phyloP scores from a whole-genome alignment of 2,888 invertebrate species.

The Aplocera efformata region DNA sequence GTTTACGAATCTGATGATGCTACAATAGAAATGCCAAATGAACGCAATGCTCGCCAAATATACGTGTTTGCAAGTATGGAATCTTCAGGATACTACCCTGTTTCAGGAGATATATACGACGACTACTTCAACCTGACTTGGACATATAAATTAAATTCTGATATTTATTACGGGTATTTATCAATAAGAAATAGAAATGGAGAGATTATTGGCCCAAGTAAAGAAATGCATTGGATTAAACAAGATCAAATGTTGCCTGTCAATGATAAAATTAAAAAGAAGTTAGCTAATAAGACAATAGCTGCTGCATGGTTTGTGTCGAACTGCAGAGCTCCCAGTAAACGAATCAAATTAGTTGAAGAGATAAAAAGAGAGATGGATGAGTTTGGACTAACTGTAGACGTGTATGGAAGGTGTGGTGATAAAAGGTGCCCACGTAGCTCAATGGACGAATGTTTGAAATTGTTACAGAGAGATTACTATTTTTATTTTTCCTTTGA shows the following conservation, averaged over 20 bases:
- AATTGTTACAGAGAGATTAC: conserved; percentile 42
- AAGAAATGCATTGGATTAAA: conserved; percentile 36
- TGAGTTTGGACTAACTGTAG: conserved; percentile 34
- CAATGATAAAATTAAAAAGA: conserved; percentile 12
- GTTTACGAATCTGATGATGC: conserved; percentile 6
- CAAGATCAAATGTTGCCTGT: conserved; percentile 39
- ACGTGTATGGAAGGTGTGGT: conserved; percentile 52
- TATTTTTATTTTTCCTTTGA: conserved; percentile 61
- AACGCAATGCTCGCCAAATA: conserved; percentile 44
- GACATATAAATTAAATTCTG: conserved; percentile 49
- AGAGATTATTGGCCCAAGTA: conserved; percentile 40
- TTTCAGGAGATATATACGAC: conserved; percentile 36
- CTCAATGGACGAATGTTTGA: conserved; percentile 35
- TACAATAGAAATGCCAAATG: conserved; percentile 30
- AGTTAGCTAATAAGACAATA: conserved; percentile 17
- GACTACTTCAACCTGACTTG: conserved; percentile 54
- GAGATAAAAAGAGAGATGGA: conserved; percentile 31
- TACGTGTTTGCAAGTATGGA: conserved; percentile 49
- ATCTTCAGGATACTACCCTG: conserved; percentile 47
- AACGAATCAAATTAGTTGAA: conserved; percentile 33
- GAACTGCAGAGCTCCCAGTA: conserved; percentile 42
- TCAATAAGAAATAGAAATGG: conserved; percentile 37
- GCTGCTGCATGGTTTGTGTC: conserved; percentile 51
- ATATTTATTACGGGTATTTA: conserved; percentile 47
- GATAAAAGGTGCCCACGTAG: conserved; percentile 32